Evolutionary conservation across 1,140 invertebrate genomes (phyloP), one percentile per base, ranked within the genome.

Genomic region (Gryllus bimaculatus): DNA sequence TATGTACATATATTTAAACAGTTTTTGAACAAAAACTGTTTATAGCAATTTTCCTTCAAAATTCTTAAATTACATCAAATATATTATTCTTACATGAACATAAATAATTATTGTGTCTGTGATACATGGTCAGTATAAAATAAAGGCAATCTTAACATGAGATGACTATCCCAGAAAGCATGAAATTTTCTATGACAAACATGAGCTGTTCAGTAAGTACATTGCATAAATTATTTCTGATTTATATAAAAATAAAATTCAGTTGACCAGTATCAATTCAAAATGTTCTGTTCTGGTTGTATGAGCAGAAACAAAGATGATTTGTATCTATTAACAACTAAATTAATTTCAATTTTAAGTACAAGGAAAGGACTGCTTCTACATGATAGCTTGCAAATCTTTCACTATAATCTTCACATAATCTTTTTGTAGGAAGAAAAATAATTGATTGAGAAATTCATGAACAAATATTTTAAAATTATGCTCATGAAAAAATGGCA

Each of bases 21-120:
- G 48, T 4, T 77, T 77, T 48, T 10, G 20, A 48, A 20, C 76
- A 77, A 54, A 77, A 77, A 8, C n/a, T 75, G 74, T 66, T 66
- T 66, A 66, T 66, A 66, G 3, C 74, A 75, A 21, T 75, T 39
- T 20, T 75, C 48, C 15, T 49, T 20, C 48, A 10, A 48, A 18
- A 54, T 77, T 48, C 15, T 20, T 77, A 47, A 39, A 75, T 75
- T 21, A 75, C 26, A 39, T 21, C n/a, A 75, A 75, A 21, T 21
- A 75, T n/a, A 75, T 75, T 21, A 39, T 21, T 75, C 13, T 75
- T 48, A 20, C 4, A 47, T 48, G 76, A 77, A 77, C 48, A 8
- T 54, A 49, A 20, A 48, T 54, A 48, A 49, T 77, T 77, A 48
- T 49, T 49, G 20, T 48, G n/a, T 77, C 18, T 54, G 76, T 48